Percentiles rank a stretch among this genome's conserved stretches.
These are phyloP conservation scores for Drosophila sechellia DNA, from an alignment of 1,140 invertebrate genomes.

Conservation along the genomic window DNA sequence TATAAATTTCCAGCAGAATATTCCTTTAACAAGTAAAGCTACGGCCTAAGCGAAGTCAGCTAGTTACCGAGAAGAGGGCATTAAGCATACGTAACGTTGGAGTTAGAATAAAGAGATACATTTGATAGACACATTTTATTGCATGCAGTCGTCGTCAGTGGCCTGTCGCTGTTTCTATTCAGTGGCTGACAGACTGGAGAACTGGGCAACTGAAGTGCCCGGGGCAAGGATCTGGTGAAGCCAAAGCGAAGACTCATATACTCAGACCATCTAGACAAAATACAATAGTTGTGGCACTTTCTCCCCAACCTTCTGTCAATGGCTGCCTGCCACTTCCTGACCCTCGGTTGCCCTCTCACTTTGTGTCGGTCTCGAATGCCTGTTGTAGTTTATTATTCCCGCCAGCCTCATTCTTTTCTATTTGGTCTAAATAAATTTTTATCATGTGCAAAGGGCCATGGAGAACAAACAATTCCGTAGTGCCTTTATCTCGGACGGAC, in stretches of 20 bases:
- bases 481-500: conserved; percentile 8
- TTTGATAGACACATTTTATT: conserved; percentile 82
- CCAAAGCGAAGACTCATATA: conserved; percentile 34
- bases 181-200: conserved; percentile 24
- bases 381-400: conserved; percentile 80
- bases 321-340: conserved; percentile 54
- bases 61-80: neutral
- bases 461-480: conserved; percentile 32
- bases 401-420: conserved; percentile 78
- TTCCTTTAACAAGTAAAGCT: neutral
- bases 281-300: conserved; percentile 47
- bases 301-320: neutral
- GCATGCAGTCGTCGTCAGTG: conserved; percentile 51
- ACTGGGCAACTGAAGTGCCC: conserved; percentile 19
- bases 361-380: conserved; percentile 31
- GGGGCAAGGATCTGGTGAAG: conserved; percentile 32
- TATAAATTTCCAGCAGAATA: no score
- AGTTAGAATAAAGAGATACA: conserved; percentile 40
- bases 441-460: conserved; percentile 68
- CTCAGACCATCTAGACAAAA: conserved; percentile 31
- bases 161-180: conserved; percentile 35
- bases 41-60: neutral
- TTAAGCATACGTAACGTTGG: conserved; percentile 25
- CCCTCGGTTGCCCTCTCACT: conserved; percentile 39
- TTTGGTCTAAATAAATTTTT: conserved; percentile 82